Conservation (phyloP, 2,888 invertebrate species). For the Abrostola tripartita region DNA sequence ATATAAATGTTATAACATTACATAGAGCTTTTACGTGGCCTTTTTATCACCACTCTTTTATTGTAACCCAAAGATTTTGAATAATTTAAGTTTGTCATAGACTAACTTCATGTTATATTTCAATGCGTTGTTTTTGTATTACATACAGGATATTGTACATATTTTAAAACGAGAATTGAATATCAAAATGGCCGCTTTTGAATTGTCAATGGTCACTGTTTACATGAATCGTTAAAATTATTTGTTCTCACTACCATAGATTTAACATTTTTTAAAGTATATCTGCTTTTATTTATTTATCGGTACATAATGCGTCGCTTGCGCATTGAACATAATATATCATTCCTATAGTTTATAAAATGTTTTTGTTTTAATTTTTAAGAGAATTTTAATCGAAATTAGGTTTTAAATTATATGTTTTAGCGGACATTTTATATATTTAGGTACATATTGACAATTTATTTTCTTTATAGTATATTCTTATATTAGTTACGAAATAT, state of each 20-base stretch:
- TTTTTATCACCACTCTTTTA: conserved; percentile 42
- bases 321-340: conserved; percentile 58
- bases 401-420: conserved; percentile 35
- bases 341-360: conserved; percentile 74
- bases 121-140: conserved; percentile 24
- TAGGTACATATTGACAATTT: conserved; percentile 49
- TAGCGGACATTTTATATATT: conserved; percentile 29
- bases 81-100: conserved; percentile 20
- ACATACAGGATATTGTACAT: conserved; percentile 14
- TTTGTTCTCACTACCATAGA: conserved; percentile 37
- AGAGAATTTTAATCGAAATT: conserved; percentile 53
- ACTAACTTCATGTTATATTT: conserved; percentile 24
- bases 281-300: conserved; percentile 43
- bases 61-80: conserved; percentile 57
- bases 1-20: conserved; percentile 34
- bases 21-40: conserved; percentile 50
- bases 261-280: conserved; percentile 21
- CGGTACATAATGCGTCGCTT: conserved; percentile 28
- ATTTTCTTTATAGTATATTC: conserved; percentile 43
- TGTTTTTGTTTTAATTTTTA: conserved; percentile 61
- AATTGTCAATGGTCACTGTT: not conserved
- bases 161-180: conserved; percentile 8
- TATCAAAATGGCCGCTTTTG: conserved; percentile 12
- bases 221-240: conserved; percentile 21
- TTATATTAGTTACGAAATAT: conserved; percentile 41